Base-by-base conservation (phyloP, 2,888 invertebrate genomes). In the Diarsia mendica region DNA sequence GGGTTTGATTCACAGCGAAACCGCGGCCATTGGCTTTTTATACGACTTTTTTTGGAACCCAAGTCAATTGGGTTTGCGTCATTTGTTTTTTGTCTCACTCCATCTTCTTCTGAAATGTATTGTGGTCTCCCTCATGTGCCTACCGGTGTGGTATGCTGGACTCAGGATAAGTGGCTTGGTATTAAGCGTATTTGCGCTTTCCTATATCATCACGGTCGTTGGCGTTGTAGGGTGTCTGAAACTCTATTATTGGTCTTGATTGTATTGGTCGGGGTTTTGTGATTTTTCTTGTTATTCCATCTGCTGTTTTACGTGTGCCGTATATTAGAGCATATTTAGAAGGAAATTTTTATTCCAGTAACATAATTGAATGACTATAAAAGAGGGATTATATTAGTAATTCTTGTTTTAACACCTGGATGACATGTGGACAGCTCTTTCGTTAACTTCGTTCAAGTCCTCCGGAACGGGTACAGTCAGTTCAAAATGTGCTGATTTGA, bases 1-100 rank as follows among this genome's bases (percentile, higher is more conserved):
- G 89, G 85, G 89, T 91, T 91, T 93, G 93, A 93, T 93, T 86
- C 90, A 87, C 84, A 85, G 82, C 70, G 87, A 79, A 84, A 82
- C 74, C 88, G 82, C 86, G 85, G 73, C 82, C 85, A 58, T 71
- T 76, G 86, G 78, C 84, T 87, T 91, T 89, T 89, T 87, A 74
- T 84, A 76, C 70, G 78, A 85, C 83, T 87, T 87, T 87, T 88
- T 88, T 87, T 80, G 77, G 75, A 81, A 71, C 82, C 79, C 65
- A 87, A 85, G 85, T 86, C 87, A 89, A 89, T 88, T 88, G 83
- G 83, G 77, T 84, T 84, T 85, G 75, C 77, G 77, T 87, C 85
- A 86, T 88, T 88, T 77, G 53, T 75, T 60, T 84, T 83, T 79
- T 74, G 67, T 89, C 78, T 65, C 75, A 18, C 67, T 86, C 79